Conservation (phyloP, 2,888 invertebrate species). For the Siphlonurus alternatus region DNA sequence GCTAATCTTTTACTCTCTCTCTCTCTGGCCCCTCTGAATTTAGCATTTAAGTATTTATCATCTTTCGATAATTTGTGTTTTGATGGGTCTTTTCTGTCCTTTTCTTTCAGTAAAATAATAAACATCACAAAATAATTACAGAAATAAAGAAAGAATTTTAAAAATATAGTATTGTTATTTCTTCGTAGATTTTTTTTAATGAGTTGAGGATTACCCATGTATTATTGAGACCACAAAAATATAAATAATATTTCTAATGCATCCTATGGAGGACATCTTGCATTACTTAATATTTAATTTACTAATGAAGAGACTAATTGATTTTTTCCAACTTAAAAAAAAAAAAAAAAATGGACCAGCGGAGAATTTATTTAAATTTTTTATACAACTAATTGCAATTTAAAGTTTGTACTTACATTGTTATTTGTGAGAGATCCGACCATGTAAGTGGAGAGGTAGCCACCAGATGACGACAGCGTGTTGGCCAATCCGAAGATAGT, state of each 20-base stretch:
- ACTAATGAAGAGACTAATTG: too few species aligned
- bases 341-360: background rate
- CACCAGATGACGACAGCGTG: slow-evolving; percentile 65
- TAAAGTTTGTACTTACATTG: slow-evolving; percentile 34
- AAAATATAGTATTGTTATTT: background rate
- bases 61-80: too few species aligned
- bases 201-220: too few species aligned
- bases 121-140: background rate
- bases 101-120: background rate
- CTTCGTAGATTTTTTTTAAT: too few species aligned
- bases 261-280: too few species aligned
- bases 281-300: too few species aligned
- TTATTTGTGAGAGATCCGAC: slow-evolving; percentile 58
- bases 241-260: too few species aligned
- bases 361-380: background rate
- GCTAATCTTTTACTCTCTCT: too few species aligned
- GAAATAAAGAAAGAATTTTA: background rate
- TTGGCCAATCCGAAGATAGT: slow-evolving; percentile 84
- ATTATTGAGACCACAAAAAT: too few species aligned
- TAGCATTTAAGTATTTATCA: too few species aligned
- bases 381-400: slow-evolving; percentile 2
- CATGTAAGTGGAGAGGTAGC: slow-evolving; percentile 65
- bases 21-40: too few species aligned
- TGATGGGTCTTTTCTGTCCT: background rate
- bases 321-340: too few species aligned